Conservation (phyloP, 2,888 invertebrate genomes). For the Hylaea fasciaria region DNA sequence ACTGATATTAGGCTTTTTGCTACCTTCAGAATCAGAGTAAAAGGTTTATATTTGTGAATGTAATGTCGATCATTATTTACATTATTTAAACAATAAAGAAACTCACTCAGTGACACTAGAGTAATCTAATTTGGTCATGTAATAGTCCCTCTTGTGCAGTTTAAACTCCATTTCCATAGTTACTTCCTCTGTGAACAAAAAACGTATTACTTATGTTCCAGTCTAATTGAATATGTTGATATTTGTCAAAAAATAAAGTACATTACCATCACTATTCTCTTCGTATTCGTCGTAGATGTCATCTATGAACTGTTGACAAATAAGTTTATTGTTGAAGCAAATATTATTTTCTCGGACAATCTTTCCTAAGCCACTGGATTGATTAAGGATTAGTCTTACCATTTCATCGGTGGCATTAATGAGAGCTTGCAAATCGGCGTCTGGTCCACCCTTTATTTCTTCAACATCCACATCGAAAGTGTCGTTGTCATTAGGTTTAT, state of each 20-base stretch:
- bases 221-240: constrained; percentile 13
- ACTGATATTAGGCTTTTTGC: too few species aligned
- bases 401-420: constrained; percentile 87
- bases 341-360: too few species aligned
- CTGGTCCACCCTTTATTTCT: constrained; percentile 72
- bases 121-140: constrained; percentile 94
- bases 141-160: constrained; percentile 95
- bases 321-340: neutral
- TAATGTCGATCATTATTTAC: too few species aligned
- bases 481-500: constrained; percentile 80
- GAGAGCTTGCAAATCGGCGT: constrained; percentile 85
- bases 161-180: constrained; percentile 90
- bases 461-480: constrained; percentile 77
- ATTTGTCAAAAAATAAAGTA: neutral
- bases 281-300: constrained; percentile 72
- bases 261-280: constrained; percentile 76
- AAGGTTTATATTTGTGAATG: too few species aligned
- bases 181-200: constrained; percentile 75
- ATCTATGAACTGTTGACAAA: constrained; percentile 62
- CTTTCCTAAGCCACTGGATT: neutral
- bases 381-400: constrained; percentile 63
- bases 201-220: constrained; percentile 25
- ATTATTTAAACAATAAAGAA: too few species aligned
- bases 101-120: constrained; percentile 89
- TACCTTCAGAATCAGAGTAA: too few species aligned